These are phyloP conservation scores for Solenopsis fugax DNA, from an alignment of 1,140 invertebrate genomes.

Conservation along the genomic window DNA sequence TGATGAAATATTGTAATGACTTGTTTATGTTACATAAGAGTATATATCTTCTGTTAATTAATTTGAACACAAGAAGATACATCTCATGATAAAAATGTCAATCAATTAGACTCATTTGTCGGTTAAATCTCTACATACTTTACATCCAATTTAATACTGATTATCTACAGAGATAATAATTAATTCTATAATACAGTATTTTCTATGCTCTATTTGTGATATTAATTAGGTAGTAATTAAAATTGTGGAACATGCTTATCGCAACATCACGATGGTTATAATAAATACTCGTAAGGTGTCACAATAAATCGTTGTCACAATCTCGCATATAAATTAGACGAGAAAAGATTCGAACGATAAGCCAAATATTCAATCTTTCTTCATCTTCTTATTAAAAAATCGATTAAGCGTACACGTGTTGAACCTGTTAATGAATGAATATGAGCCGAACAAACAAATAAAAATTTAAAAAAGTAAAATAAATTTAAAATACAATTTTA, in stretches of 20 bases:
- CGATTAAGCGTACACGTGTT: background rate
- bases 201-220: slow-evolving; percentile 8
- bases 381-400: background rate
- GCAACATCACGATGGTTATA: slow-evolving; percentile 1
- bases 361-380: slow-evolving; percentile 9
- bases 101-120: slow-evolving; percentile 8
- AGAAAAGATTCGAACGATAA: slow-evolving; percentile 20
- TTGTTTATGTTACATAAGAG: background rate
- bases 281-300: slow-evolving; percentile 27
- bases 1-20: background rate
- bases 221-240: slow-evolving; percentile 36
- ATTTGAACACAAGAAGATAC: background rate
- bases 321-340: slow-evolving; percentile 31
- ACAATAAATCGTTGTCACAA: slow-evolving; percentile 13
- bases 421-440: slow-evolving; percentile 9
- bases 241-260: background rate
- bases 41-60: background rate
- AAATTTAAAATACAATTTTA: background rate
- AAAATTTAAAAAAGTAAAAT: background rate
- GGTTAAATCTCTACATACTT: slow-evolving; percentile 9
- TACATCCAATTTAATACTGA: background rate
- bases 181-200: slow-evolving; percentile 15
- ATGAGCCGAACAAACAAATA: background rate
- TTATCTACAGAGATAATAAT: background rate
- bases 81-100: background rate